Base-by-base conservation (phyloP, 2,797 vertebrate species). In the Phoeniculus purpureus region DNA sequence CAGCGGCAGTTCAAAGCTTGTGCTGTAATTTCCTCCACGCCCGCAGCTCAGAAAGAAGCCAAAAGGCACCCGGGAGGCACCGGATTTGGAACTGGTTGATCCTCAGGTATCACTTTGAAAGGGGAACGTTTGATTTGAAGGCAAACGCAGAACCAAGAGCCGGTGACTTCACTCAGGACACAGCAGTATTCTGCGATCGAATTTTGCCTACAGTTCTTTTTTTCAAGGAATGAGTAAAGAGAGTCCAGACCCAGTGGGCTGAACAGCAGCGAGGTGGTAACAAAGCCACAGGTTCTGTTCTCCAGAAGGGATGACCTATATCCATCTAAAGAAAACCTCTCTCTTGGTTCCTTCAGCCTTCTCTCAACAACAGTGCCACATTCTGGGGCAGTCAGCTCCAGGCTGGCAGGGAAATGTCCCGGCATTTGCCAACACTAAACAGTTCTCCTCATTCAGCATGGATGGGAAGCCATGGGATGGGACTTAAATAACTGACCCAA, bases 41-140 rank as follows among this genome's bases (percentile, higher is more conserved):
- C 89, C 43, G 64, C 87, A 77, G 91, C 71, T 67, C 82, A 66
- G 55, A 45, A 51, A 87, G 92, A 68, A 85, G 93, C 91, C 87
- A 48, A 48, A 91, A 90, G 77, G 91, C 85, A 86, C 81, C 85
- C 34, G 89, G 90, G 89, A 95, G 87, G 87, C 91, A 87, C 59
- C 31, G 81, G 67, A 58, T 54, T 86, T 80, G 62, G 43, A 90
- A 66, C 65, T 40, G 59, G 40, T 83, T 67, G 31, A 82, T 70
- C 84, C 72, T 90, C 89, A 87, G 80, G 14, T 59, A 87, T 54
- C 87, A 60, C 60, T 83, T 65, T 18, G 77, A 92, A 80, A 43
- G 43, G 43, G 76, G 55, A 77, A 92, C 70, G 62, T 60, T 89
- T 59, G 60, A 66, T 65, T 87, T 70, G 74, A 79, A 89, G 93